These are phyloP conservation scores for Leptinotarsa tumamoca DNA, from an alignment of 2,888 invertebrate genomes.

Conservation along the genomic window DNA sequence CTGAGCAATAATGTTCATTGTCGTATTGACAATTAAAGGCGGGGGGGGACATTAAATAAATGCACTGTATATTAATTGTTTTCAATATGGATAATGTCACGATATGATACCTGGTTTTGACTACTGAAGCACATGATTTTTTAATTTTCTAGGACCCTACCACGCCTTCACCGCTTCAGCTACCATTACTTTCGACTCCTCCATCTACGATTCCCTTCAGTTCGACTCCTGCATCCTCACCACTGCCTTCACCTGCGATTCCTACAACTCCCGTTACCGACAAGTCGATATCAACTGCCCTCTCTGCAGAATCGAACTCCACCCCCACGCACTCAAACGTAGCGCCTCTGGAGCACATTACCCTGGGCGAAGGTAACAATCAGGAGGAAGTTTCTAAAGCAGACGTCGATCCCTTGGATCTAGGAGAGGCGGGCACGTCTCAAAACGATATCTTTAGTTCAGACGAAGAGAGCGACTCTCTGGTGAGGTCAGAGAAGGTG, in stretches of 20 bases:
- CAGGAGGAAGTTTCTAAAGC: conserved; percentile 35
- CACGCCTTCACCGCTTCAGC: too few species aligned
- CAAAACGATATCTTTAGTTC: conserved; percentile 34
- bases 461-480: conserved; percentile 45
- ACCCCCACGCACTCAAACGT: neutral
- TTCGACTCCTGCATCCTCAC: neutral
- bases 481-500: conserved; percentile 27
- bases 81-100: too few species aligned
- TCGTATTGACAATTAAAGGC: too few species aligned
- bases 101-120: too few species aligned
- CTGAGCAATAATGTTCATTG: too few species aligned
- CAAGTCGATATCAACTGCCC: neutral
- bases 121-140: too few species aligned
- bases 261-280: too few species aligned
- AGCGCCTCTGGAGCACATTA: conserved; percentile 49
- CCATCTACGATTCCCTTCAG: too few species aligned
- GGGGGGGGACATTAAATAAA: too few species aligned
- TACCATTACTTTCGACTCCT: neutral
- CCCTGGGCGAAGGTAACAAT: conserved; percentile 33
- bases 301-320: neutral
- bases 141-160: too few species aligned
- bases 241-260: neutral
- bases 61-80: too few species aligned
- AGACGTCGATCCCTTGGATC: conserved; percentile 47
- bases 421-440: conserved; percentile 33